Evolutionary conservation across 2,888 invertebrate species (phyloP), one percentile per base, ranked within the genome.

Genomic region (Nasonovia ribisnigri): DNA sequence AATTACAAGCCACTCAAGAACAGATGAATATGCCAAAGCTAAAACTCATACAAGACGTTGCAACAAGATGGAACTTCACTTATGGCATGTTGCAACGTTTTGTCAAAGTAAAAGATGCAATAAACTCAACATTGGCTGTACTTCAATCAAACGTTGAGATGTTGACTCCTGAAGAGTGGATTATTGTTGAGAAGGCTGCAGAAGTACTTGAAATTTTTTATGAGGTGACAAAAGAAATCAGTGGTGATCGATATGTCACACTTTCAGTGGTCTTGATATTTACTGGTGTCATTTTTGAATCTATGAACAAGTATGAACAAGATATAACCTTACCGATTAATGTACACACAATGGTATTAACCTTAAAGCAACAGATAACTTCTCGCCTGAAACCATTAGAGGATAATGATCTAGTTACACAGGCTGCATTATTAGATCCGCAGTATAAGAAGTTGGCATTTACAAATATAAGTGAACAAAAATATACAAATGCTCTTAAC

Each of bases 31-130:
- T 91, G 6, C 77, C 91, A 46, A 11, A 29, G n/a, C 24, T 91
- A 24, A 91, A 91, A 91, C 36, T 91, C 11, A 91, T 20, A 29
- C 43, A 91, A 77, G 91, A 91, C 51, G 77, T 67, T 36, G 46
- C 8, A 4, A 48, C 46, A 6, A 48, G 6, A 8, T 48, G 46
- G 10, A 48, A 48, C 46, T 48, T 84, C 13, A 84, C 91, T 51
- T 84, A 48, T 67, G 91, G 84, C 6, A 88, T 48, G 88, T 51
- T 88, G 36, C n/a, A 88, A n/a, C 29, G 88, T 24, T 51, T 88
- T 51, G 16, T 51, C 20, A 88, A 48, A n/a, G n/a, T 88, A 2
- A 88, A 88, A 26, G 88, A 88, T 20, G 36, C 88, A 20, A 84
- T 91, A 77, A 84, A 43, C 6, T 91, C 91, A 13, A 91, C 91